A percentile compares a stretch with the other conserved stretches of the same genome.
These are phyloP conservation scores for Petroica traversi DNA, from an alignment of 2,113 vertebrate species.

Conservation along the genomic window DNA sequence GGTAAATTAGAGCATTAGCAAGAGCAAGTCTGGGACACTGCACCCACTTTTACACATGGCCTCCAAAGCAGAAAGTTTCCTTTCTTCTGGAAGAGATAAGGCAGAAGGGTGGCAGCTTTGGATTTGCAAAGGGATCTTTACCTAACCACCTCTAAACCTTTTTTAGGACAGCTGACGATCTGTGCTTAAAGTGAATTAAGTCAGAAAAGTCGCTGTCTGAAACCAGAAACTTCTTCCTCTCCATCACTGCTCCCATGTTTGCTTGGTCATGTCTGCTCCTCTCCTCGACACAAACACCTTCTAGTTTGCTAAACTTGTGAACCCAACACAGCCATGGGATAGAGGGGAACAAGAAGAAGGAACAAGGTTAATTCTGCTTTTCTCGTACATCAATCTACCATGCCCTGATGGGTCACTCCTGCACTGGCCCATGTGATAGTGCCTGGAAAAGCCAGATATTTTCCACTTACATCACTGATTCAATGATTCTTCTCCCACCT, in stretches of 20 bases:
- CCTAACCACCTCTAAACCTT: neutral
- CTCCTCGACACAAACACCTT: neutral
- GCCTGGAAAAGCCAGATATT: neutral
- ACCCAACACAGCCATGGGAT: neutral
- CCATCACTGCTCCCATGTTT: neutral
- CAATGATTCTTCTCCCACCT: neutral
- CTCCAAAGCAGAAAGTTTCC: neutral
- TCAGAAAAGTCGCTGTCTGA: neutral
- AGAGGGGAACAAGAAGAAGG: neutral
- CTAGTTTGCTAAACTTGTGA: neutral
- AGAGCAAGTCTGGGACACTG: neutral
- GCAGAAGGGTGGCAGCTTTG: neutral
- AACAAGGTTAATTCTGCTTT: neutral
- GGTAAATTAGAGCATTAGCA: neutral
- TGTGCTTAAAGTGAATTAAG: neutral
- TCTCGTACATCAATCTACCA: neutral
- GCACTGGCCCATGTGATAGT: neutral
- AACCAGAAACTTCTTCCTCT: neutral
- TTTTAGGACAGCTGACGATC: neutral
- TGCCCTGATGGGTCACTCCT: neutral
- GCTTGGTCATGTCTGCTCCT: neutral
- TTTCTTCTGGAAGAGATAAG: neutral
- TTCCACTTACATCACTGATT: neutral
- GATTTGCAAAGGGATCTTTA: neutral
- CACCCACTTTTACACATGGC: neutral